A percentile compares a stretch with the other conserved stretches of the same genome.
phyloP scores from a whole-genome alignment of 2,797 vertebrate genomes.

The Phrynocephalus vlangalii region DNA sequence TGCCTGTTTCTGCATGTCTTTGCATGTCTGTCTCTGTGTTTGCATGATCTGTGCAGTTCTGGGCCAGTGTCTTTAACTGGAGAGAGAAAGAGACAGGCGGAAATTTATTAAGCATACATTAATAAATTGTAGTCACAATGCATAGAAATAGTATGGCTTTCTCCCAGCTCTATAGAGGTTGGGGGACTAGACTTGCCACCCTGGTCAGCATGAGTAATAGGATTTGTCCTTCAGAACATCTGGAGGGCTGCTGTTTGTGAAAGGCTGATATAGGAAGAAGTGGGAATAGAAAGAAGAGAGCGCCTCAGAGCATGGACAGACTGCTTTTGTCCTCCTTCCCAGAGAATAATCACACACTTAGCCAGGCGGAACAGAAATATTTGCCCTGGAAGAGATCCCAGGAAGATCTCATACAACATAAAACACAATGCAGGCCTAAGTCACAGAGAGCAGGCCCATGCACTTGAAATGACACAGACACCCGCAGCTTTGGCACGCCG shows the following conservation, averaged over 20 bases:
- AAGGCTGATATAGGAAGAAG: no score
- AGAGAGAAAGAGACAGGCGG: not conserved
- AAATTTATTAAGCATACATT: not conserved
- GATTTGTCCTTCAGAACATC: not conserved
- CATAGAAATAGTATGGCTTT: not conserved
- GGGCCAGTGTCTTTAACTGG: not conserved
- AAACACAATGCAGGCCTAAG: no score
- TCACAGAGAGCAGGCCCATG: accelerated
- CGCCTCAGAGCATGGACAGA: not conserved
- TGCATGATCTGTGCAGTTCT: not conserved
- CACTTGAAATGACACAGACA: not conserved
- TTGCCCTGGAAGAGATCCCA: no score
- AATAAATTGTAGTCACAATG: not conserved
- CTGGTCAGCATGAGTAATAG: not conserved
- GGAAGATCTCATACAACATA: not conserved
- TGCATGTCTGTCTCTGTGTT: not conserved
- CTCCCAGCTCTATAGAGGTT: not conserved
- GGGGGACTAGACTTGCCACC: not conserved
- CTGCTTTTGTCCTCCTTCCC: not conserved
- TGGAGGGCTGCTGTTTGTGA: not conserved
- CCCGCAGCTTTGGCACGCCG: not conserved
- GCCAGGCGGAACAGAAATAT: not conserved
- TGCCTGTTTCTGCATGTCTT: no score
- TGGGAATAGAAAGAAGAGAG: not conserved
- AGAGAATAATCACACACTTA: not conserved